Evolutionary conservation across 2,113 vertebrate genomes (phyloP).

Genomic region (Nesospiza acunhae): DNA sequence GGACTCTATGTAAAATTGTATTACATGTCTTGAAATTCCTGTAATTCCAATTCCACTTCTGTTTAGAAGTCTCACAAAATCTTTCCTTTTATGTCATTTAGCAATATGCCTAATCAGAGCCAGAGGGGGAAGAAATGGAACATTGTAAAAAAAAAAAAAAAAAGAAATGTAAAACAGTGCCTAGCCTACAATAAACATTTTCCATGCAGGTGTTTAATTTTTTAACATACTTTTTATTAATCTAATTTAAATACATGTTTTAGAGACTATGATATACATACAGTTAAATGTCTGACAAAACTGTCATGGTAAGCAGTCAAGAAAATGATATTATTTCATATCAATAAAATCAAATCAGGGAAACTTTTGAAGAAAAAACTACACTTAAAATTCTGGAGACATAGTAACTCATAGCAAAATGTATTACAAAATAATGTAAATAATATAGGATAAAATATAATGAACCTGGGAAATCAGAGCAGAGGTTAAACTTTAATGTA

Average conservation of each 20-base stretch:
- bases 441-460: background rate
- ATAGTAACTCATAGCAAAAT: background rate
- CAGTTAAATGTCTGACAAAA: background rate
- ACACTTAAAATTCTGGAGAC: background rate
- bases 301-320: background rate
- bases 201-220: background rate
- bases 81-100: background rate
- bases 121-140: accelerated
- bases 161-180: background rate
- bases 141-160: background rate
- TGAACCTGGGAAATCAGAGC: background rate
- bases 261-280: background rate
- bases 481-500: background rate
- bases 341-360: background rate
- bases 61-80: background rate
- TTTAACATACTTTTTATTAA: background rate
- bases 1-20: background rate
- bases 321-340: background rate
- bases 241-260: background rate
- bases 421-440: background rate
- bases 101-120: background rate
- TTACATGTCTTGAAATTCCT: background rate
- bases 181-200: background rate
- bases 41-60: background rate
- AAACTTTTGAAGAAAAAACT: background rate